Percentiles rank a stretch among this genome's conserved stretches.
phyloP scores from a whole-genome alignment of 2,888 invertebrate genomes.

The Ichneumoninae sp. region DNA sequence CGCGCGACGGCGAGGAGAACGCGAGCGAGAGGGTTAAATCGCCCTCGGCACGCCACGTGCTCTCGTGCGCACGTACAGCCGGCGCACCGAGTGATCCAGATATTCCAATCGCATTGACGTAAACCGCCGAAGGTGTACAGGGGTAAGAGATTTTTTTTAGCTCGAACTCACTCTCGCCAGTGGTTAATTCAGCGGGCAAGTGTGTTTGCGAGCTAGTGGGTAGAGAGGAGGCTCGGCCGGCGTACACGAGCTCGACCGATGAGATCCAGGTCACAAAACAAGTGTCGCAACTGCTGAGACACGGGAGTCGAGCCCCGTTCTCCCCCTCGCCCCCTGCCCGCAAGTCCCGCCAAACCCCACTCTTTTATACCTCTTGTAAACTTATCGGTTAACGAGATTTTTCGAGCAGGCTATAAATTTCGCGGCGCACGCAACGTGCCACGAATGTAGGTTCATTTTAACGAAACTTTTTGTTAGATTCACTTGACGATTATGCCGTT shows the following conservation, averaged over 20 bases:
- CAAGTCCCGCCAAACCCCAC: background rate
- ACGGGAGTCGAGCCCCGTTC: slow-evolving; percentile 10
- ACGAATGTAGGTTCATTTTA: slow-evolving; percentile 3
- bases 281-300: slow-evolving; percentile 76
- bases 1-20: background rate
- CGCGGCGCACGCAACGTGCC: slow-evolving; percentile 19
- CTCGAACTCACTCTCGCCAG: slow-evolving; percentile 20
- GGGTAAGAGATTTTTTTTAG: slow-evolving; percentile 6
- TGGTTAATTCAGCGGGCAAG: slow-evolving; percentile 34
- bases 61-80: slow-evolving; percentile 21
- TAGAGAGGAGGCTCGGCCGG: slow-evolving; percentile 5
- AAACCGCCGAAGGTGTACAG: background rate
- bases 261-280: slow-evolving; percentile 81
- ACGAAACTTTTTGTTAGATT: background rate
- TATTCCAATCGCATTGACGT: slow-evolving; percentile 48
- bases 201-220: slow-evolving; percentile 30
- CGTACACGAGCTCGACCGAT: slow-evolving; percentile 54
- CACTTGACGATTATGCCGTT: background rate
- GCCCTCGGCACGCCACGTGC: slow-evolving; percentile 50
- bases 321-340: background rate
- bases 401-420: slow-evolving; percentile 23
- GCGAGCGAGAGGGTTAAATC: slow-evolving; percentile 34
- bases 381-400: slow-evolving; percentile 14
- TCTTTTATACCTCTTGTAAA: background rate
- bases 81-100: slow-evolving; percentile 40